Conservation (phyloP, 2,888 invertebrate species). For the Mythimna loreyi region DNA sequence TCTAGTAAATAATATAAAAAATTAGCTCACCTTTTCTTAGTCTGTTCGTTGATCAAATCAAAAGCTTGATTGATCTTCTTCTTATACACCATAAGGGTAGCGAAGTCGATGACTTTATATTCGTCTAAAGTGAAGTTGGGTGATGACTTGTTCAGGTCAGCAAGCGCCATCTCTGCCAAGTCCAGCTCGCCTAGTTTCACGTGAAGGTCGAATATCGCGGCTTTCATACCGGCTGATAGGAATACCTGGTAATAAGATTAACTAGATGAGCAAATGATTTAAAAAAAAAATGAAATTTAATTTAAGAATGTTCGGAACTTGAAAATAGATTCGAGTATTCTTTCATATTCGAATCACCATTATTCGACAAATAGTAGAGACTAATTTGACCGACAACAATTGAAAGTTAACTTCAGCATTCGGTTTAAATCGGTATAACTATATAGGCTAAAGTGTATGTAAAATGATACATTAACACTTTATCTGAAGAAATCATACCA, state of each 20-base stretch:
- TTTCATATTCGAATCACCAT: too few relatives aligned
- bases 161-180: slow-evolving; percentile 87
- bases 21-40: slow-evolving; percentile 79
- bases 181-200: slow-evolving; percentile 90
- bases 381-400: too few relatives aligned
- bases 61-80: slow-evolving; percentile 84
- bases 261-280: neutral
- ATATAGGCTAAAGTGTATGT: too few relatives aligned
- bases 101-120: slow-evolving; percentile 92
- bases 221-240: slow-evolving; percentile 92
- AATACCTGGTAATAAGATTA: slow-evolving; percentile 77
- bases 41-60: slow-evolving; percentile 87
- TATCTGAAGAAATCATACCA: too few relatives aligned
- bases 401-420: too few relatives aligned
- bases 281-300: too few relatives aligned
- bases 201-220: slow-evolving; percentile 91
- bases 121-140: slow-evolving; percentile 92
- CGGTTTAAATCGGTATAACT: too few relatives aligned
- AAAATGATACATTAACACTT: too few relatives aligned
- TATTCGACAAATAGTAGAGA: too few relatives aligned
- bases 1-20: neutral
- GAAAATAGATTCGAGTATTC: too few relatives aligned
- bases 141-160: slow-evolving; percentile 87
- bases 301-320: too few relatives aligned
- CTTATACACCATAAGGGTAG: slow-evolving; percentile 90